Percentiles rank a stretch among this genome's conserved stretches.
phyloP scores from a whole-genome alignment of 2,113 vertebrate species.

The Phrynosoma platyrhinos region DNA sequence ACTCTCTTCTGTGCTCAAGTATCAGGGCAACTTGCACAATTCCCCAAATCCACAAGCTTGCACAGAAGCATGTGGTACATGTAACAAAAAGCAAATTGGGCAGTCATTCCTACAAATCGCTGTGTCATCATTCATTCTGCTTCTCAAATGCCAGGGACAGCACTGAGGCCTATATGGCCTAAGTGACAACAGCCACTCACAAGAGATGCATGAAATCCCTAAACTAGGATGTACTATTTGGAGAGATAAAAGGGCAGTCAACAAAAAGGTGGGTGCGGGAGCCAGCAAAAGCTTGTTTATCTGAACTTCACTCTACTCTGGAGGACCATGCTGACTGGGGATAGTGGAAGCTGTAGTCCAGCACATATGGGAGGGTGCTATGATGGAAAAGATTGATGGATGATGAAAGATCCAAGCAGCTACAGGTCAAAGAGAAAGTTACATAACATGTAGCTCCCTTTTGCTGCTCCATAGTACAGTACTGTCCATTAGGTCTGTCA shows the following conservation, averaged over 20 bases:
- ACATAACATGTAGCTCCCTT: not conserved
- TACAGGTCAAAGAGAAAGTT: not conserved
- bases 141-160: not conserved
- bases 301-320: not conserved
- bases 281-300: not conserved
- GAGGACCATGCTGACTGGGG: not conserved
- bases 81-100: not conserved
- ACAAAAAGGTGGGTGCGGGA: not conserved
- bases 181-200: not conserved
- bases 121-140: not conserved
- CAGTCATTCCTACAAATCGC: not conserved
- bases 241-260: not conserved
- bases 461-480: rapidly evolving
- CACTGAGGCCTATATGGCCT: not conserved
- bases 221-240: not conserved
- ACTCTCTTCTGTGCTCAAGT: not conserved
- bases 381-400: not conserved
- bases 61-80: not conserved
- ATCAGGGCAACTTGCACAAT: not conserved
- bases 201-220: not conserved
- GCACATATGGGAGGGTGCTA: not conserved
- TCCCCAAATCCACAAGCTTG: not conserved
- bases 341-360: not conserved
- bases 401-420: not conserved
- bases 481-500: not conserved